A percentile compares a stretch with the other conserved stretches of the same genome.
These are phyloP conservation scores for Oxyura jamaicensis DNA, from an alignment of 2,113 vertebrate genomes.

Conservation along the genomic window DNA sequence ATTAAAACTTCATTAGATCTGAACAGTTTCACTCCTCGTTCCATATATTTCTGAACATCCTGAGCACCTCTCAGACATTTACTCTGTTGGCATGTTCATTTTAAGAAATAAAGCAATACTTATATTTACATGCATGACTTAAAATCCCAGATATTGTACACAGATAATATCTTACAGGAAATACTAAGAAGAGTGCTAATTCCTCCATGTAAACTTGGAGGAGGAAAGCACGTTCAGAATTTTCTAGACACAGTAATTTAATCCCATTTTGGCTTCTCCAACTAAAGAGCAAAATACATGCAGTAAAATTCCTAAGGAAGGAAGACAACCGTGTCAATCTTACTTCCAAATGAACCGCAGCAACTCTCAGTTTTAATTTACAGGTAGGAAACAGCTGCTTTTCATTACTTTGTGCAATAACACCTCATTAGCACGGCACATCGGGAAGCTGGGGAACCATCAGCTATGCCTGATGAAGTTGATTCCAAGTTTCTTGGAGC, in stretches of 20 bases:
- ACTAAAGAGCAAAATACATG: background rate
- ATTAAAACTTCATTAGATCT: constrained; percentile 19
- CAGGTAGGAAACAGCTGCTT: background rate
- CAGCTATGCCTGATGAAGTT: background rate
- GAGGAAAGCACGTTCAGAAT: background rate
- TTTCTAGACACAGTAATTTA: background rate
- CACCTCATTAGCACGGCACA: background rate
- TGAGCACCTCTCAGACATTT: background rate
- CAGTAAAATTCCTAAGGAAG: background rate
- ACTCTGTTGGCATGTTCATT: background rate
- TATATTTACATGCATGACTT: background rate
- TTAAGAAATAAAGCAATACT: background rate
- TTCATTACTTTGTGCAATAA: background rate
- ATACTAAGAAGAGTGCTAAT: background rate
- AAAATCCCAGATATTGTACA: background rate
- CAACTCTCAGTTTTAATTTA: background rate
- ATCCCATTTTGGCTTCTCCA: background rate
- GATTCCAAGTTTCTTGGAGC: background rate
- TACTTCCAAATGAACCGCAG: background rate
- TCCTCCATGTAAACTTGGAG: background rate
- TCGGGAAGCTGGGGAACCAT: background rate
- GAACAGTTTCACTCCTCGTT: background rate
- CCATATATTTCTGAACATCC: background rate
- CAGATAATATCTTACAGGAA: background rate
- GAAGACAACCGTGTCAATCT: background rate